Percentiles rank a stretch among this genome's conserved stretches.
Evolutionary conservation across 2,113 vertebrate genomes (phyloP).

Genomic region (Bufo bufo): DNA sequence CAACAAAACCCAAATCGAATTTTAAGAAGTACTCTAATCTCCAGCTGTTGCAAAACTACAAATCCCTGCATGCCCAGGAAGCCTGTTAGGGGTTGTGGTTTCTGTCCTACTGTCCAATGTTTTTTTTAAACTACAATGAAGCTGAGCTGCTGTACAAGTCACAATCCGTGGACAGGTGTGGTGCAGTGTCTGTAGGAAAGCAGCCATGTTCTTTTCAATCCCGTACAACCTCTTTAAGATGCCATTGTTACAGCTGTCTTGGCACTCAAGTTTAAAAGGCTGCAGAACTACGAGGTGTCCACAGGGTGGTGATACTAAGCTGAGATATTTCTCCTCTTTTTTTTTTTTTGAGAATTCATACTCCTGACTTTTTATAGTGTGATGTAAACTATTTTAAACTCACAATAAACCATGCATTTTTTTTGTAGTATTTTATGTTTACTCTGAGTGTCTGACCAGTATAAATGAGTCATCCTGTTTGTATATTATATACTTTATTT

Average conservation of each 20-base stretch:
- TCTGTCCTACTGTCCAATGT: too few relatives aligned
- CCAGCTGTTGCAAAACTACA: too few relatives aligned
- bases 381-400: background rate
- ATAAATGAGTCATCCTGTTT: background rate
- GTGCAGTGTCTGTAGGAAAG: too few relatives aligned
- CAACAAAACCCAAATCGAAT: too few relatives aligned
- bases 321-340: background rate
- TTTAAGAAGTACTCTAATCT: too few relatives aligned
- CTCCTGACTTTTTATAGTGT: background rate
- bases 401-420: background rate
- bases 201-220: too few relatives aligned
- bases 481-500: background rate
- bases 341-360: background rate
- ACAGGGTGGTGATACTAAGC: background rate
- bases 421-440: background rate
- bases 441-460: too few relatives aligned
- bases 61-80: too few relatives aligned
- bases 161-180: too few relatives aligned
- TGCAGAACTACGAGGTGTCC: background rate
- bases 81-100: too few relatives aligned
- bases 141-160: too few relatives aligned
- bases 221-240: background rate
- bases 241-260: background rate
- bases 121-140: too few relatives aligned
- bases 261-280: background rate